Evolutionary conservation across 2,888 invertebrate species (phyloP).

Genomic region (Onthophagus sagittarius): DNA sequence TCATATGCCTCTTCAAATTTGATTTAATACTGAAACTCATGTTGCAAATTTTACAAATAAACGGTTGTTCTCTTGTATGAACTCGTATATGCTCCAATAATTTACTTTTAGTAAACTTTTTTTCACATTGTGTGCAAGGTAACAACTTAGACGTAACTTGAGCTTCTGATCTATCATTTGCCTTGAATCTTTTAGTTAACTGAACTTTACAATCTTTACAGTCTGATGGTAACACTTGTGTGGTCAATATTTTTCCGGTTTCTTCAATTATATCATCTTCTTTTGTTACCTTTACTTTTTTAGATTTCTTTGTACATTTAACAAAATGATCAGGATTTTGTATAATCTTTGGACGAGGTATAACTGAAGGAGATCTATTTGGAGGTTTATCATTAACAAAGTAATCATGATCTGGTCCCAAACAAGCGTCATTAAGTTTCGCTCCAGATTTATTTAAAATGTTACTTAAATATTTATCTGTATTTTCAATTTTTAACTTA

Average conservation of each 20-base stretch:
- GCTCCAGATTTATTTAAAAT: background rate
- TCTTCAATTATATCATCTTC: too few species aligned
- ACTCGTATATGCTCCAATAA: constrained; percentile 24
- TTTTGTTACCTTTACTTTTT: too few species aligned
- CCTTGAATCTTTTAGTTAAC: constrained; percentile 19
- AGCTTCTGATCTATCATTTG: constrained; percentile 24
- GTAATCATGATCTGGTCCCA: too few species aligned
- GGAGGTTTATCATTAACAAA: too few species aligned
- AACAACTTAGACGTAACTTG: constrained; percentile 15
- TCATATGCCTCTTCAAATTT: constrained; percentile 21
- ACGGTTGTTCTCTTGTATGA: constrained; percentile 21
- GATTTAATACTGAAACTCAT: constrained; percentile 20
- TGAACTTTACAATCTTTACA: background rate
- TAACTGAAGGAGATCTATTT: too few species aligned
- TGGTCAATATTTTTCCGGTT: too few species aligned
- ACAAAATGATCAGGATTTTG: too few species aligned
- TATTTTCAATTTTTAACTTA: background rate
- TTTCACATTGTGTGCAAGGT: constrained; percentile 22
- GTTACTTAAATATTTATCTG: background rate
- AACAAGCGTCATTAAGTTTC: too few species aligned
- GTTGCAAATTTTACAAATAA: constrained; percentile 16
- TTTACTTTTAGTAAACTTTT: constrained; percentile 26
- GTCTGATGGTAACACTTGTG: background rate
- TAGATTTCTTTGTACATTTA: too few species aligned
- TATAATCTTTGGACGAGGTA: too few species aligned